Evolutionary conservation across 2,113 vertebrate genomes (phyloP), one percentile per base, ranked within the genome.

Genomic region (Hydrochoerus hydrochaeris): DNA sequence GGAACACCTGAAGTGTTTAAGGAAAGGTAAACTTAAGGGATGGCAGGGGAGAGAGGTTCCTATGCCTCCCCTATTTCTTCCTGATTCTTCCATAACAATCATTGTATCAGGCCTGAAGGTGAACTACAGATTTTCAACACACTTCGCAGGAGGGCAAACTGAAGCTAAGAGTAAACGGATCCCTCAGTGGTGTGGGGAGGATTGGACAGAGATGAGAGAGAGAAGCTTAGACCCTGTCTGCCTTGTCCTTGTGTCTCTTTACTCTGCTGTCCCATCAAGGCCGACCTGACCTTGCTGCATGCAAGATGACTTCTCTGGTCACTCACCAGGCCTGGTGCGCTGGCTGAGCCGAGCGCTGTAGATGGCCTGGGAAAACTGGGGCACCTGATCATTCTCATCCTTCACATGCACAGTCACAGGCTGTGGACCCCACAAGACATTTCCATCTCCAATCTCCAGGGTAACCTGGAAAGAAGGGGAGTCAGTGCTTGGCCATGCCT

Each of bases 341-440:
- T 44, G 98, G 94, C 99, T 98, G 92, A 99, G 98, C 49, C 90
- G 98, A 97, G 98, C 98, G 96, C 98, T 98, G 98, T 99, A 99
- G 93, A 96, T 94, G 88, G 98, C 97, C 96, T 98, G 98, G 32
- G 98, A 97, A 90, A 99, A 98, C 24, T 87, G 96, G 24, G 99
- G 98, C 93, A 98, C 98, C 19, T 98, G 99, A 98, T 99, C 98
- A 22, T 99, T 99, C 96, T 98, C 98, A 85, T 99, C 99, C 77
- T 98, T 99, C 96, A 99, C 98, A 44, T 88, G 98, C 96, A 99
- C 98, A 84, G 95, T 97, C 49, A 98, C 96, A 4, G 96, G 98
- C 86, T 99, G 97, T 44, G 98, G 98, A 96, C 99, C 98, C 67
- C 95, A 82, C 49, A 96, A 98, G 41, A 98, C 95, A 62, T 88